phyloP scores from a whole-genome alignment of 1,140 invertebrate genomes.

The Platyura marginata region DNA sequence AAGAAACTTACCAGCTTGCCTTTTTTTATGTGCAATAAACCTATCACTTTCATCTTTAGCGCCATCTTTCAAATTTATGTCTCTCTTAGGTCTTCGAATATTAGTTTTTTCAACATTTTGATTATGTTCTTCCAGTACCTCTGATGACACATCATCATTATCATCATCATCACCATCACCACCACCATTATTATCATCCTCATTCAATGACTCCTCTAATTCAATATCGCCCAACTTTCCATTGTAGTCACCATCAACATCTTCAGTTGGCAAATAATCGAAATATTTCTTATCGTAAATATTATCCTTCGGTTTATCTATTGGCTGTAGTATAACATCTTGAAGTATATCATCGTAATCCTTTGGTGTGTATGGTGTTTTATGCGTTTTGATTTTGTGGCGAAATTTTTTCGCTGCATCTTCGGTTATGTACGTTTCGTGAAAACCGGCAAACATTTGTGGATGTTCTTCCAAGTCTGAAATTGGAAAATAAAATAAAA shows the following conservation, averaged over 20 bases:
- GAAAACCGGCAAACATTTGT: neutral
- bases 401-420: slow-evolving; percentile 2
- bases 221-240: neutral
- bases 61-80: neutral
- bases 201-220: neutral
- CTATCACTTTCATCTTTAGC: neutral
- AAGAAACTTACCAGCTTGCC: neutral
- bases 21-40: neutral
- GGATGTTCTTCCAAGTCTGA: too few species aligned
- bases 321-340: neutral
- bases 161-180: too few species aligned
- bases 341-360: slow-evolving; percentile 3
- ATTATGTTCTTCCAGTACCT: neutral
- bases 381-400: neutral
- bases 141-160: neutral
- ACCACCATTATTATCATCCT: neutral
- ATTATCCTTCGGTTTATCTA: neutral
- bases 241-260: neutral
- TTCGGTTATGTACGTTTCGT: slow-evolving; percentile 2
- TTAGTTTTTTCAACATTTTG: neutral
- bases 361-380: neutral
- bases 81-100: neutral
- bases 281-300: slow-evolving; percentile 4
- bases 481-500: too few species aligned
- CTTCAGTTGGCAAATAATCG: slow-evolving; percentile 4